Evolutionary conservation across 2,113 vertebrate species (phyloP).

Genomic region (Lophochroa leadbeateri): DNA sequence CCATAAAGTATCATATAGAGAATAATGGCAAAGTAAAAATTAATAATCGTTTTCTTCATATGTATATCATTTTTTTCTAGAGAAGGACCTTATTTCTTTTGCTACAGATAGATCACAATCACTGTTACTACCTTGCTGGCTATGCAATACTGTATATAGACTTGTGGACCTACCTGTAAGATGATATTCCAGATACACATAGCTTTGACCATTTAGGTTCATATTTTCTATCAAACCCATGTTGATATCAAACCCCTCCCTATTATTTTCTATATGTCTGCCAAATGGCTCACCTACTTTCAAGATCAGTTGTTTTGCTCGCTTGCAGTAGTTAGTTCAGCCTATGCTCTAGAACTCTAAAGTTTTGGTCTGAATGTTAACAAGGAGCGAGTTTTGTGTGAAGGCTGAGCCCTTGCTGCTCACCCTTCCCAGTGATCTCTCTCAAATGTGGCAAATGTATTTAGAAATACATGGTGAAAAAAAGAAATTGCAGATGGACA

Average conservation of each 20-base stretch:
- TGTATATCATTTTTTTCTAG: not conserved
- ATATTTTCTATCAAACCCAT: not conserved
- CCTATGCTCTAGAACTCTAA: not conserved
- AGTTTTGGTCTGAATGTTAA: not conserved
- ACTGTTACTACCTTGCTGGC: not conserved
- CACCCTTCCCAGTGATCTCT: not conserved
- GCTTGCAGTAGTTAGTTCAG: not conserved
- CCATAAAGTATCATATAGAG: not conserved
- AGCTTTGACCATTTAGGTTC: not conserved
- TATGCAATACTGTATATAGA: not conserved
- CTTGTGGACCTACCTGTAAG: not conserved
- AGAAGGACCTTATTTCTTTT: not conserved
- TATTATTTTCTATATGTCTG: not conserved
- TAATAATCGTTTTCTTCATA: not conserved
- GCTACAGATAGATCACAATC: not conserved
- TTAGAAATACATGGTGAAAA: not conserved
- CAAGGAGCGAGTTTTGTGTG: not conserved
- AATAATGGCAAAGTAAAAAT: not conserved
- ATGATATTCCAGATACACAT: not conserved
- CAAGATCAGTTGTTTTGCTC: not conserved
- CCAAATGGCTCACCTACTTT: not conserved
- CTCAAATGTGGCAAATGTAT: not conserved
- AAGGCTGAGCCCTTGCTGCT: not conserved
- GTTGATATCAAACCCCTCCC: not conserved
- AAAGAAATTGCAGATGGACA: not conserved